Evolutionary conservation across 53 echinoderm and acorn worm genomes (phyloP).

Genomic region (Glandiceps talaboti): DNA sequence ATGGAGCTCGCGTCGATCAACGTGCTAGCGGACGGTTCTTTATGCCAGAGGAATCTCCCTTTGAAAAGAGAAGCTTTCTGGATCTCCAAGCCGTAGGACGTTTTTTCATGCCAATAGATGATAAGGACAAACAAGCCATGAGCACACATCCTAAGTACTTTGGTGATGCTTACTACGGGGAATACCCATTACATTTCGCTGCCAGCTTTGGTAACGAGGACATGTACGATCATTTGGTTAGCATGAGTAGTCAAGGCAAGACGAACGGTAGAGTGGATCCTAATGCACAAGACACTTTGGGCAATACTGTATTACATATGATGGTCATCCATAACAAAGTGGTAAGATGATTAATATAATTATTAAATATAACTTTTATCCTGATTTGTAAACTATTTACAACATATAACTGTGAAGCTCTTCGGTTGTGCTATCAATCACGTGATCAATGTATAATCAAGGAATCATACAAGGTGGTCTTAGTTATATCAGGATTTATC

Average conservation of each 20-base stretch:
- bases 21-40: conserved; percentile 2
- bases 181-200: conserved; percentile 85
- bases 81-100: neutral
- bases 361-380: too few relatives aligned
- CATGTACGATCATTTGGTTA: conserved; percentile 76
- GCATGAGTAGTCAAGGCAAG: conserved; percentile 29
- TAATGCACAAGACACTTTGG: conserved; percentile 55
- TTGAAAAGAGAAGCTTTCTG: neutral
- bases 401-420: too few relatives aligned
- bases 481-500: too few relatives aligned
- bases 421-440: too few relatives aligned
- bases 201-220: conserved; percentile 61
- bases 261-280: conserved; percentile 63
- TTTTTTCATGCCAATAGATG: conserved; percentile 17
- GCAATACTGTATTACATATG: conserved; percentile 89
- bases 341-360: too few relatives aligned
- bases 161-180: conserved; percentile 74
- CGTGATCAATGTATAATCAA: too few relatives aligned
- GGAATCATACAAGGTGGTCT: too few relatives aligned
- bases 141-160: conserved; percentile 30
- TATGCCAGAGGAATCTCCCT: conserved; percentile 18
- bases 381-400: too few relatives aligned
- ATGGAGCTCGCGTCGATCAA: neutral
- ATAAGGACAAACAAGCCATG: neutral
- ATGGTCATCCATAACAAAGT: conserved; percentile 77